Conservation (phyloP, 1,140 invertebrate genomes). For the Subanguina moxae region DNA sequence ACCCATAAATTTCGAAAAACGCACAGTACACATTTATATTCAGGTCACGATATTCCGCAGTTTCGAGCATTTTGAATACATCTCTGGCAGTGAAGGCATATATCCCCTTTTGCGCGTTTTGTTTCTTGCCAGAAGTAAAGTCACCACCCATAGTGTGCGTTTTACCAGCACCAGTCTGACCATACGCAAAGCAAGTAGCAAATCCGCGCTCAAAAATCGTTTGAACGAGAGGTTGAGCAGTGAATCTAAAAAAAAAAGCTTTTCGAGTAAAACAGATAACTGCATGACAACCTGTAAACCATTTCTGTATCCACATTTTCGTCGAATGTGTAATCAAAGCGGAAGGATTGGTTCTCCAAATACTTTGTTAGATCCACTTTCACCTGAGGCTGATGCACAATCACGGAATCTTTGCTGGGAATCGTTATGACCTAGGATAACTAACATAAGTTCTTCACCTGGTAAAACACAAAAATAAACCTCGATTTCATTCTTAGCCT, state of each 20-base stretch:
- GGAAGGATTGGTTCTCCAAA: slow-evolving; percentile 93
- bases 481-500: slow-evolving; percentile 48
- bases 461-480: slow-evolving; percentile 92
- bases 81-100: slow-evolving; percentile 74
- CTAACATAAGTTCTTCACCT: slow-evolving; percentile 83
- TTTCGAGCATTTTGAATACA: slow-evolving; percentile 76
- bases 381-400: slow-evolving; percentile 49
- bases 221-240: slow-evolving; percentile 84
- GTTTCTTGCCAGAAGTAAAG: slow-evolving; percentile 16
- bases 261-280: slow-evolving; percentile 23
- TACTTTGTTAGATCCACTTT: slow-evolving; percentile 98
- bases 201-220: slow-evolving; percentile 91
- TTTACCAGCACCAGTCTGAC: slow-evolving; percentile 62
- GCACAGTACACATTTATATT: slow-evolving; percentile 79
- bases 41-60: slow-evolving; percentile 71
- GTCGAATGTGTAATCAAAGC: slow-evolving; percentile 98
- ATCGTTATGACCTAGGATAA: slow-evolving; percentile 50
- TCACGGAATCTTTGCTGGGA: not conserved
- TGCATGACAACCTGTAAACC: slow-evolving; percentile 83
- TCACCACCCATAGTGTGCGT: slow-evolving; percentile 70
- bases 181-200: slow-evolving; percentile 96
- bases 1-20: slow-evolving; percentile 95
- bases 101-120: slow-evolving; percentile 61
- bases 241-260: slow-evolving; percentile 65
- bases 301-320: slow-evolving; percentile 89